Conservation (phyloP, 2,797 vertebrate genomes). For the Mormyrus proboscirostris region DNA sequence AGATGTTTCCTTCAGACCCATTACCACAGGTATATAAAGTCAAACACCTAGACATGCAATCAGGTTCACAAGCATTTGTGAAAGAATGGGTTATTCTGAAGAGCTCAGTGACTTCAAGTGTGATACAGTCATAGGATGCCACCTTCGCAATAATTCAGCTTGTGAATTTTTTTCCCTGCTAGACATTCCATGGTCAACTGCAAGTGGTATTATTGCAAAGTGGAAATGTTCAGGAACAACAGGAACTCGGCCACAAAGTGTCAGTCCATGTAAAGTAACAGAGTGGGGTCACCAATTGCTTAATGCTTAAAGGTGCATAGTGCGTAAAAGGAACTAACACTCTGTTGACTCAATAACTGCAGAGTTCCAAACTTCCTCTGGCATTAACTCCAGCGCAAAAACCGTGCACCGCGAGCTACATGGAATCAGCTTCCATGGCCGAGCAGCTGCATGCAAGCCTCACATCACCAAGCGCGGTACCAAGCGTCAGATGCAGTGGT, state of each 20-base stretch:
- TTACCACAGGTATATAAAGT: not conserved
- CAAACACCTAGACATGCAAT: not conserved
- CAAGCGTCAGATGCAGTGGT: not conserved
- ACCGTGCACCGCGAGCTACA: not conserved
- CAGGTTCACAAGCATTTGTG: not conserved
- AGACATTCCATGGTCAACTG: not conserved
- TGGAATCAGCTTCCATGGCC: not conserved
- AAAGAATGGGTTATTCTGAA: not conserved
- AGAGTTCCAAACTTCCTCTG: not conserved
- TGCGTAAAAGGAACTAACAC: not conserved
- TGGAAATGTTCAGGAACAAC: not conserved
- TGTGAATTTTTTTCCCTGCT: not conserved
- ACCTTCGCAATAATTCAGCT: not conserved
- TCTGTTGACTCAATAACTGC: not conserved
- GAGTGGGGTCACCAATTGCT: not conserved
- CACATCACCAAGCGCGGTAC: not conserved
- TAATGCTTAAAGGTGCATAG: too few species aligned
- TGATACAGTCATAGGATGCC: not conserved
- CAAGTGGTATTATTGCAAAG: not conserved
- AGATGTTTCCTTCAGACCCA: not conserved
- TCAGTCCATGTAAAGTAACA: not conserved
- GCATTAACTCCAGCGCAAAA: not conserved
- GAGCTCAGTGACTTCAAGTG: not conserved
- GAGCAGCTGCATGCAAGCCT: not conserved
- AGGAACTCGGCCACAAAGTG: not conserved